Conservation (phyloP, 2,113 vertebrate genomes). For the Myotis yumanensis region DNA sequence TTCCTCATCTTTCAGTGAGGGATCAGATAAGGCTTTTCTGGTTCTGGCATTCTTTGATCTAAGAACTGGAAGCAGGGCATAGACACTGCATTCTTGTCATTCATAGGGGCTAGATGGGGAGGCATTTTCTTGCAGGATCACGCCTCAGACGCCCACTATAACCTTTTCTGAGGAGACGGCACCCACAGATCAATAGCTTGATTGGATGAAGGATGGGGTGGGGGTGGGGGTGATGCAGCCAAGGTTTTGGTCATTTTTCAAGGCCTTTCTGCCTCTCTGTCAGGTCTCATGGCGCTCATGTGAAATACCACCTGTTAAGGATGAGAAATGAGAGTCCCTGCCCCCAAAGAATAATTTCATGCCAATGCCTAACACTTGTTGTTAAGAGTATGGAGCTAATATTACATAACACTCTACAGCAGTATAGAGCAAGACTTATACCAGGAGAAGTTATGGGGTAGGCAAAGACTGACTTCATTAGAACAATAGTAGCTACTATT, state of each 20-base stretch:
- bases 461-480: neutral
- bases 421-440: neutral
- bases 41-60: neutral
- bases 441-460: neutral
- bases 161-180: conserved; percentile 18
- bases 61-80: neutral
- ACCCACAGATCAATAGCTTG: conserved; percentile 55
- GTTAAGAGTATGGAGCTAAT: neutral
- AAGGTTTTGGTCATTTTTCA: conserved; percentile 54
- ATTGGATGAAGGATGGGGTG: conserved; percentile 57
- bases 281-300: neutral
- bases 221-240: neutral
- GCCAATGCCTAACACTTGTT: neutral
- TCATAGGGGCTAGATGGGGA: neutral
- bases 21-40: neutral
- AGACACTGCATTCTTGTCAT: neutral
- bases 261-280: neutral
- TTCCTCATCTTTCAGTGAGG: neutral
- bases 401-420: neutral
- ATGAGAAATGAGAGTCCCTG: conserved; percentile 52
- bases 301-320: conserved; percentile 64
- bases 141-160: neutral
- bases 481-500: neutral
- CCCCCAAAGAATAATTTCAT: neutral
- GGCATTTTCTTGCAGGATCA: conserved; percentile 64